Percentiles rank a stretch among this genome's conserved stretches.
These are phyloP conservation scores for Polypterus bichir DNA, from an alignment of 2,113 vertebrate species.

Conservation along the genomic window DNA sequence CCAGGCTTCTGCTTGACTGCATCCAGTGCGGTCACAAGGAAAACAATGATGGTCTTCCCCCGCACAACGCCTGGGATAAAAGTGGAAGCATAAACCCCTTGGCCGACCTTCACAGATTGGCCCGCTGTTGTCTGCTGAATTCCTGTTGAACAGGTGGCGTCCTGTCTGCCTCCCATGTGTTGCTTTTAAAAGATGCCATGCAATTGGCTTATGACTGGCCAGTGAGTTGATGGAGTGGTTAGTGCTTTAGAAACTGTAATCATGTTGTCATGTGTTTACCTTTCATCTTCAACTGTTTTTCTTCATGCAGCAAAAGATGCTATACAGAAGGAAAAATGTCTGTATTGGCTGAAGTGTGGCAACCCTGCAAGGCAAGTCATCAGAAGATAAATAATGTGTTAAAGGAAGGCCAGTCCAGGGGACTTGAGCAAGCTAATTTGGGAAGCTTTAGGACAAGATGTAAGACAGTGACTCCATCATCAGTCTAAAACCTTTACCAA, in stretches of 20 bases:
- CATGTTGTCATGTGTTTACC: too few species aligned
- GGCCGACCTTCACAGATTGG: constrained; percentile 5
- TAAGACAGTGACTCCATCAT: too few species aligned
- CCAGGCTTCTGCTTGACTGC: constrained; percentile 9
- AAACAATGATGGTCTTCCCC: background rate
- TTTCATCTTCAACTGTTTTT: too few species aligned
- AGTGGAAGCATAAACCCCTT: constrained; percentile 11
- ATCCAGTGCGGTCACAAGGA: background rate
- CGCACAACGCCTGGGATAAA: background rate
- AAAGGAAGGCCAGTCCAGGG: too few species aligned
- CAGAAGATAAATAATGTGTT: too few species aligned
- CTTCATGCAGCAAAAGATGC: constrained; percentile 30
- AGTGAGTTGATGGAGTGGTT: constrained; percentile 8
- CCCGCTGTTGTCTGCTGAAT: constrained; percentile 15
- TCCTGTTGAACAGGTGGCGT: background rate
- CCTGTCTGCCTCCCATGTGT: background rate
- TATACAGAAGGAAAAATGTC: constrained; percentile 27
- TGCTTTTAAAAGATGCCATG: constrained; percentile 11
- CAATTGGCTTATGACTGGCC: constrained; percentile 22
- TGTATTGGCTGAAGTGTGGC: constrained; percentile 25
- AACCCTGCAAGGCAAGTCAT: too few species aligned
- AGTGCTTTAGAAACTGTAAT: constrained; percentile 12
- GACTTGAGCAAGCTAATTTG: too few species aligned
- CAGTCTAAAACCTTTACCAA: too few species aligned
- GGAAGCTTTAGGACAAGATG: too few species aligned